Evolutionary conservation across 2,797 vertebrate species (phyloP).

Genomic region (Schizothorax lantsangensis): DNA sequence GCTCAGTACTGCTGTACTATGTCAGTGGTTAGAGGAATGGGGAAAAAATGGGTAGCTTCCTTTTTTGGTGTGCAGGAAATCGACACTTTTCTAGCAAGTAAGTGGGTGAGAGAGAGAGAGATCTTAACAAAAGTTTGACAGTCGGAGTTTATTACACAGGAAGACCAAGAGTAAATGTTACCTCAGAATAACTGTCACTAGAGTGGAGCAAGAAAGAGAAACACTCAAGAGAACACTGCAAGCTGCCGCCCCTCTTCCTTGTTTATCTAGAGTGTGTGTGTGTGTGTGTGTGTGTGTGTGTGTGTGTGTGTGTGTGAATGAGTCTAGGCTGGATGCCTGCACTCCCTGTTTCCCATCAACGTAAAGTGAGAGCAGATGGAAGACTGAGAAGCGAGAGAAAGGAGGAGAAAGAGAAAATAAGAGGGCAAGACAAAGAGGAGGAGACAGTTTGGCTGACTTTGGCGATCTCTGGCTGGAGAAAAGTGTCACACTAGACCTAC

Average conservation of each 20-base stretch:
- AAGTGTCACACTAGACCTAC: constrained; percentile 1
- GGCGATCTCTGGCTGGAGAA: constrained; percentile 9
- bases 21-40: constrained; percentile 27
- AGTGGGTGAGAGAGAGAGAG: neutral
- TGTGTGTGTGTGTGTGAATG: constrained; percentile 43
- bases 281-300: constrained; percentile 41
- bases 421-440: constrained; percentile 43
- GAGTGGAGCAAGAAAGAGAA: constrained; percentile 11
- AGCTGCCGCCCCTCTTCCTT: constrained; percentile 44
- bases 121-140: constrained; percentile 35
- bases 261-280: constrained; percentile 54
- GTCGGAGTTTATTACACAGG: neutral
- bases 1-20: constrained; percentile 34
- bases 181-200: neutral
- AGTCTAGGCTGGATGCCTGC: constrained; percentile 47
- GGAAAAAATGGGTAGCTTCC: constrained; percentile 49
- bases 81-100: constrained; percentile 48
- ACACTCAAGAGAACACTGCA: neutral
- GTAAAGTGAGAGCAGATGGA: constrained; percentile 42
- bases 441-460: constrained; percentile 22
- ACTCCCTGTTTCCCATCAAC: constrained; percentile 48
- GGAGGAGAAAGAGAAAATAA: constrained; percentile 18
- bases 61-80: constrained; percentile 62
- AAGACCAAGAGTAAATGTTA: neutral
- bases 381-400: constrained; percentile 39